A percentile compares a stretch with the other conserved stretches of the same genome.
Evolutionary conservation across 1,140 invertebrate genomes (phyloP).

Genomic region (Trigoniulus corallinus): DNA sequence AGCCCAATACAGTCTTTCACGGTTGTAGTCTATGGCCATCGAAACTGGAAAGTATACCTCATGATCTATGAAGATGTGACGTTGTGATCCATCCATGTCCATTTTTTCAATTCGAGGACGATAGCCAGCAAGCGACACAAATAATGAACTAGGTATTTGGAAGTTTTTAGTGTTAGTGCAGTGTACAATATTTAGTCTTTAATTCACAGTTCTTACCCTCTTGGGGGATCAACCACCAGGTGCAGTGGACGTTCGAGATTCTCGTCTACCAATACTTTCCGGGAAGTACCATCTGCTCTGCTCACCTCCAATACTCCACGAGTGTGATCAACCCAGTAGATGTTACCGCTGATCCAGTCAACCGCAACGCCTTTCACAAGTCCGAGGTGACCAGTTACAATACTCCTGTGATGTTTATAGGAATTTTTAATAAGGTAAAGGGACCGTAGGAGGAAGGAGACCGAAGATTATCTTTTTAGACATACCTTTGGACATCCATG

Average conservation of each 20-base stretch:
- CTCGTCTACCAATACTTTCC: slow-evolving; percentile 15
- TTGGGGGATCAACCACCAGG: slow-evolving; percentile 9
- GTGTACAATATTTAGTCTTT: too few species aligned
- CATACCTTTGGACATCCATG: not conserved
- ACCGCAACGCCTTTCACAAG: slow-evolving; percentile 9
- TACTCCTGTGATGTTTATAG: not conserved
- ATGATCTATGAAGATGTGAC: not conserved
- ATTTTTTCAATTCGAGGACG: slow-evolving; percentile 8
- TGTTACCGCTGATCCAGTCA: slow-evolving; percentile 30
- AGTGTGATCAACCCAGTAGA: slow-evolving; percentile 30
- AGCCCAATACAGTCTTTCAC: slow-evolving; percentile 12
- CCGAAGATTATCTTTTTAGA: not conserved
- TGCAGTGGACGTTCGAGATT: slow-evolving; percentile 10
- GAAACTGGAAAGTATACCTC: slow-evolving; percentile 3
- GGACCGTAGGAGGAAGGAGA: not conserved
- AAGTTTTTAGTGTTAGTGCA: too few species aligned
- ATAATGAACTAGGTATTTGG: too few species aligned
- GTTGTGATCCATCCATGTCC: slow-evolving; percentile 14
- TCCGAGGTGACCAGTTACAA: not conserved
- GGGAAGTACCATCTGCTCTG: slow-evolving; percentile 18
- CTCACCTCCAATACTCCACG: slow-evolving; percentile 25
- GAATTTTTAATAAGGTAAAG: not conserved
- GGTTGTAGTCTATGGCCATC: slow-evolving; percentile 6
- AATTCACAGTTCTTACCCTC: slow-evolving; percentile 7
- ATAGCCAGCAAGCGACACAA: slow-evolving; percentile 3